These are phyloP conservation scores for Syngnathus typhle DNA, from an alignment of 2,113 vertebrate genomes.

Conservation along the genomic window DNA sequence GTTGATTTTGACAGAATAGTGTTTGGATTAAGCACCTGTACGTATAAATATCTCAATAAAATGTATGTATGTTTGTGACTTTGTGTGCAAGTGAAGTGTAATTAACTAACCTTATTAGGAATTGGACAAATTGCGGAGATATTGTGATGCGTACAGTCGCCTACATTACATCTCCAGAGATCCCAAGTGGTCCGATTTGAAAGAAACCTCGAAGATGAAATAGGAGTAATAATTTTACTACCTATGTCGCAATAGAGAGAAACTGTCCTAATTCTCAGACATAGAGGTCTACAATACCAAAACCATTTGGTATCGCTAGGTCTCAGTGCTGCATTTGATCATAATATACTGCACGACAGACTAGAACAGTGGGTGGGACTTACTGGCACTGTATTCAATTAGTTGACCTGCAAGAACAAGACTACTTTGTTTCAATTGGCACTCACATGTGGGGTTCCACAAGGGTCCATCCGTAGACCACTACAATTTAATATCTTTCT, in stretches of 20 bases:
- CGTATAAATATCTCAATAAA: slow-evolving; percentile 49
- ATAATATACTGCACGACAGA: too few relatives aligned
- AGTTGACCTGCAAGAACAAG: too few relatives aligned
- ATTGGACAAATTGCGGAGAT: background rate
- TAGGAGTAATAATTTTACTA: background rate
- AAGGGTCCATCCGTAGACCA: too few relatives aligned
- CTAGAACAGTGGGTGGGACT: too few relatives aligned
- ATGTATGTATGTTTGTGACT: slow-evolving; percentile 21
- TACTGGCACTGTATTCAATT: too few relatives aligned
- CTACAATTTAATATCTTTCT: too few relatives aligned
- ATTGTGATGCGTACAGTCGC: background rate
- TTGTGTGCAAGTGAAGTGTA: background rate
- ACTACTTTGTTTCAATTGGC: too few relatives aligned
- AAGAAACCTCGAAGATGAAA: background rate
- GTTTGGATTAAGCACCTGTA: slow-evolving; percentile 35
- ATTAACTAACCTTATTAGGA: background rate
- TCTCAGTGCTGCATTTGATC: too few relatives aligned
- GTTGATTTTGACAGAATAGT: slow-evolving; percentile 17
- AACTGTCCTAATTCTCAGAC: background rate
- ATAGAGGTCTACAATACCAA: background rate
- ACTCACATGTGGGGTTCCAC: too few relatives aligned
- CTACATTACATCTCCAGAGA: background rate
- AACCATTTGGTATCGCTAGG: too few relatives aligned
- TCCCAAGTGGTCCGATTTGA: background rate
- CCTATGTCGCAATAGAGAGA: background rate